Percentiles rank a stretch among this genome's conserved stretches.
Evolutionary conservation across 2,113 vertebrate genomes (phyloP).

Genomic region (Myocastor coypus): DNA sequence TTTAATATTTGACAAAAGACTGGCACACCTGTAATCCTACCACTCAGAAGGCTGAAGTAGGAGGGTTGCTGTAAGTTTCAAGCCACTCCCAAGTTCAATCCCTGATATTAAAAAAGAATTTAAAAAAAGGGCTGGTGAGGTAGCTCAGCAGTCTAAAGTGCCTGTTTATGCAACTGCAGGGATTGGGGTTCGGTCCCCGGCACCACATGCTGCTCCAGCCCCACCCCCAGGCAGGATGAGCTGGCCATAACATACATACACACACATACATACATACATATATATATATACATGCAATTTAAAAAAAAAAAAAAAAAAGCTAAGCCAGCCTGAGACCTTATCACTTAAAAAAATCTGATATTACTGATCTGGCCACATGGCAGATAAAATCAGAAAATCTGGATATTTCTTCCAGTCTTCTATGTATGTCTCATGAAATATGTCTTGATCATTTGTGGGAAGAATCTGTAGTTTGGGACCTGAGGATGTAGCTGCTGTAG

Average conservation of each 20-base stretch:
- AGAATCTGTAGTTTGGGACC: background rate
- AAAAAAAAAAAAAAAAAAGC: no score
- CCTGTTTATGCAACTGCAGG: no score
- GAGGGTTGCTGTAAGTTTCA: background rate
- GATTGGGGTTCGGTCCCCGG: no score
- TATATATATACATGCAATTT: no score
- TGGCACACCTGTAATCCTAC: background rate
- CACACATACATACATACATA: no score
- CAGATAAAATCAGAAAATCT: background rate
- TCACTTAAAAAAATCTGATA: background rate
- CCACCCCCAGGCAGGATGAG: no score
- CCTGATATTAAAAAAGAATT: no score
- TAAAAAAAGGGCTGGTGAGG: no score
- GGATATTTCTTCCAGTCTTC: background rate
- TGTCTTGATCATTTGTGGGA: background rate
- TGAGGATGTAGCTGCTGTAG: background rate
- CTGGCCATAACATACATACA: no score
- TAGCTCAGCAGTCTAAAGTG: no score
- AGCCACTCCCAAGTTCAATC: background rate
- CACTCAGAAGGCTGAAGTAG: background rate
- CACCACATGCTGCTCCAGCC: no score
- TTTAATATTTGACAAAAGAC: background rate
- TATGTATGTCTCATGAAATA: background rate
- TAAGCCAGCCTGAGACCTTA: background rate
- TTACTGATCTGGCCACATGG: background rate